These are phyloP conservation scores for Phocoena phocoena DNA, from an alignment of 2,113 vertebrate genomes.

Conservation along the genomic window DNA sequence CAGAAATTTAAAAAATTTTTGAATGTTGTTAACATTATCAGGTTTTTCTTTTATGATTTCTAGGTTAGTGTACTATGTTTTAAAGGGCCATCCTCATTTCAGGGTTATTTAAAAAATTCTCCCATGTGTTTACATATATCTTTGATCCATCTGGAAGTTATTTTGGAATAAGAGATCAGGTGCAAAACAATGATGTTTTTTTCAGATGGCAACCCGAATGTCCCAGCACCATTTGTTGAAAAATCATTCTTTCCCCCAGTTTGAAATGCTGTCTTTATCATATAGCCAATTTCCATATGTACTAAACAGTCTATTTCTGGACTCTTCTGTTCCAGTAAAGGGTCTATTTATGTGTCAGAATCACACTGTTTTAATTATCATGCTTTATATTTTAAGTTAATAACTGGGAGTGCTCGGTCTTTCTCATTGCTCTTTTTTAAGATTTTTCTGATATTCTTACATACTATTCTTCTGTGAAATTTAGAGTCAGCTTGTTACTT, in stretches of 20 bases:
- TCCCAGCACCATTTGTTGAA: conserved; percentile 21
- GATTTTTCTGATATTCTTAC: not conserved
- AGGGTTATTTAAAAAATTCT: not conserved
- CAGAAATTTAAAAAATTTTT: not conserved
- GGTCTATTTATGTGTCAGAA: conserved; percentile 24
- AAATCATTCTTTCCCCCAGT: not conserved
- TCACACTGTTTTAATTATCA: not conserved
- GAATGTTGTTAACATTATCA: not conserved
- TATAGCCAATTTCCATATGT: not conserved
- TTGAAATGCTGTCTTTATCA: not conserved
- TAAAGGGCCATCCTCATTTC: not conserved
- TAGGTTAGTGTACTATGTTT: not conserved
- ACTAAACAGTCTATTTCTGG: not conserved
- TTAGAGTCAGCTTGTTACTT: not conserved
- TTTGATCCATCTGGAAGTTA: conserved; percentile 47
- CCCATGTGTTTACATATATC: not conserved
- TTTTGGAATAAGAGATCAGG: not conserved
- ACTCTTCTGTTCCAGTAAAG: not conserved
- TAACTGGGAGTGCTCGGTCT: not conserved
- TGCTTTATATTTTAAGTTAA: not conserved
- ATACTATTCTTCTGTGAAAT: not conserved
- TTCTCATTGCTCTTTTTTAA: conserved; percentile 9
- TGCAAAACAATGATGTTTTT: not conserved
- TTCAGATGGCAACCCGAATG: conserved; percentile 16
- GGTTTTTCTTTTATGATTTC: not conserved